Evolutionary conservation across 1,140 invertebrate genomes (phyloP), one percentile per base, ranked within the genome.

Genomic region (Aphaenogaster floridana): DNA sequence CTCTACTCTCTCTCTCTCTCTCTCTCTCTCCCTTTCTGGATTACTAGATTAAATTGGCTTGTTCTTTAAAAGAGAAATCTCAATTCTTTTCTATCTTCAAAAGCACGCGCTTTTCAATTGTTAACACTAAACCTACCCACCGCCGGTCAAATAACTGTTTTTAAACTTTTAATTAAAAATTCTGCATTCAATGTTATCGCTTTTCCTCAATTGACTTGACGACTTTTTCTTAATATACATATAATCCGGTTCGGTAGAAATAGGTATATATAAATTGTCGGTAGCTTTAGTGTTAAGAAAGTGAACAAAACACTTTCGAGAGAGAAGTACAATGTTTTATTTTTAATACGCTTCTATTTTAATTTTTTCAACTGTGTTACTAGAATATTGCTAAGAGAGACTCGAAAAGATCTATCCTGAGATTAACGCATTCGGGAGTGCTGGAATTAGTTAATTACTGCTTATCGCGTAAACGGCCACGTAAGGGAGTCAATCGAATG

Each of bases 21-120:
- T 77, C 48, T 28, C 54, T 8, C 42, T 45, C 17, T 69, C n/a
- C 21, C 36, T 72, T 72, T 21, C 9, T 52, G 15, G 28, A 45
- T 69, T 59, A 54, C 57, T 21, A 11, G 42, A 48, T 79, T 78
- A 50, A 66, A 66, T 66, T 66, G 59, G 17, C 66, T 79, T 66
- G 39, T 71, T 45, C 13, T 71, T 54, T 21, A 81, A 81, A 81
- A 79, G 42, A 5, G 61, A 66, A 48, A 52, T 63, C 21, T 63
- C 57, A 45, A 63, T 78, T 42, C 54, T 34, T 15, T 61, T 77
- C 17, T 5, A 42, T 77, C 54, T 39, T 66, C 7, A 21, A 50
- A 80, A 50, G 34, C 34, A 7, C 6, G 9, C 42, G 9, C 48
- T 39, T 59, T 61, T 76, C 52, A 61, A 8, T 13, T 21, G 13